Percentiles rank a stretch among this genome's conserved stretches.
Conservation (phyloP, 2,113 vertebrate genomes). For the Gymnocephalus cernua region DNA sequence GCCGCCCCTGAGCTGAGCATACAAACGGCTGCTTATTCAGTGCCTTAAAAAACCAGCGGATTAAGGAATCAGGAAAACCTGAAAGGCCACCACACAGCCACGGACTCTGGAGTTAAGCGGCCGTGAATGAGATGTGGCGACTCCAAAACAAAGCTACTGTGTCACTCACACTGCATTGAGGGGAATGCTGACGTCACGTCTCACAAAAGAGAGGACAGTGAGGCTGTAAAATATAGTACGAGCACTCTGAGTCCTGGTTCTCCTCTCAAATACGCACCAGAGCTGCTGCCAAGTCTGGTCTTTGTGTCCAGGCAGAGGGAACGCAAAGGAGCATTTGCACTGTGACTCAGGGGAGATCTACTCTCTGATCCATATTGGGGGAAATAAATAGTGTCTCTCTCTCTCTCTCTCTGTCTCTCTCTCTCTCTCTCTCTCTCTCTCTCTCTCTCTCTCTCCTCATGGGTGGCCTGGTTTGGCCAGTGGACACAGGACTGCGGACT, state of each 20-base stretch:
- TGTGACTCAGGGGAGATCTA: slow-evolving; percentile 3
- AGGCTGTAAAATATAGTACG: slow-evolving; percentile 42
- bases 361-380: slow-evolving; percentile 53
- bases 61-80: slow-evolving; percentile 70
- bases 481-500: slow-evolving; percentile 57
- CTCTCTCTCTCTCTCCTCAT: slow-evolving; percentile 39
- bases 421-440: no score
- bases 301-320: slow-evolving; percentile 1
- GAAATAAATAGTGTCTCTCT: slow-evolving; percentile 8
- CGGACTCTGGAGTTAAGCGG: slow-evolving; percentile 68
- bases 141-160: slow-evolving; percentile 69
- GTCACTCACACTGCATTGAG: slow-evolving; percentile 48
- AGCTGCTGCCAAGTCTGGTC: slow-evolving; percentile 30
- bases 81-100: slow-evolving; percentile 51
- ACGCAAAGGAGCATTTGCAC: slow-evolving; percentile 21
- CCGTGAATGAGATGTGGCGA: slow-evolving; percentile 73
- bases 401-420: background rate
- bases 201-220: slow-evolving; percentile 44
- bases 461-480: slow-evolving; percentile 78
- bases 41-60: slow-evolving; percentile 54
- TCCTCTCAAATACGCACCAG: slow-evolving; percentile 17
- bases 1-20: slow-evolving; percentile 30
- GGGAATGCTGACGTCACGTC: slow-evolving; percentile 62
- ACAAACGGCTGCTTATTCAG: slow-evolving; percentile 62
- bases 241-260: background rate